phyloP scores from a whole-genome alignment of 2,113 vertebrate species.

The Isurus oxyrinchus region DNA sequence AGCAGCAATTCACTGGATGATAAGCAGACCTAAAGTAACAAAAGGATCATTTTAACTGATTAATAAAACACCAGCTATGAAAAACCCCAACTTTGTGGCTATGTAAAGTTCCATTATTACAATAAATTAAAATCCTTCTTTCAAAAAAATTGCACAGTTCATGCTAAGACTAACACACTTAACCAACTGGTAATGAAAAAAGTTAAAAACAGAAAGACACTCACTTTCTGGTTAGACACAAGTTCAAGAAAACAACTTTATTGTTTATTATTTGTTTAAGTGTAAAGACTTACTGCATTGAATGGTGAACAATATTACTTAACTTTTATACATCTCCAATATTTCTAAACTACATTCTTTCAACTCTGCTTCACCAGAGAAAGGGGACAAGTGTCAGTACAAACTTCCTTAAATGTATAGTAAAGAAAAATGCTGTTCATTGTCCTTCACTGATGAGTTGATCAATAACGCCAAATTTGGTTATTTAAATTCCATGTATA shows the following conservation, averaged over 20 bases:
- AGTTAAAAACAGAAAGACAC: neutral
- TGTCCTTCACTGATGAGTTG: neutral
- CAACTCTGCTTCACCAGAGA: neutral
- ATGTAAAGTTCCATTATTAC: neutral
- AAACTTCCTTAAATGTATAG: neutral
- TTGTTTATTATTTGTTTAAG: neutral
- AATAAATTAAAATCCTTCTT: neutral
- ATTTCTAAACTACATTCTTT: neutral
- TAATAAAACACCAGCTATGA: neutral
- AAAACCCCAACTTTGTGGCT: neutral
- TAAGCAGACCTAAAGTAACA: neutral
- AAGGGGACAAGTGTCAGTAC: neutral
- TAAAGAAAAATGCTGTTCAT: neutral
- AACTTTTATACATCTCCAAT: neutral
- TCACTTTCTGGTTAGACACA: neutral
- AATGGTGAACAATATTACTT: neutral
- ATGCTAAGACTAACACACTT: neutral
- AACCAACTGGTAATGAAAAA: neutral
- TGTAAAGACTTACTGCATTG: neutral
- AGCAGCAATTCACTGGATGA: neutral
- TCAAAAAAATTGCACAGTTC: neutral
- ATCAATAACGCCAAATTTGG: neutral
- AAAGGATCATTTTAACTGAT: neutral
- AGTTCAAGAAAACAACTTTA: neutral
- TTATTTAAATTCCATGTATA: neutral